phyloP scores from a whole-genome alignment of 2,888 invertebrate species.

The Tiliacea aurago region DNA sequence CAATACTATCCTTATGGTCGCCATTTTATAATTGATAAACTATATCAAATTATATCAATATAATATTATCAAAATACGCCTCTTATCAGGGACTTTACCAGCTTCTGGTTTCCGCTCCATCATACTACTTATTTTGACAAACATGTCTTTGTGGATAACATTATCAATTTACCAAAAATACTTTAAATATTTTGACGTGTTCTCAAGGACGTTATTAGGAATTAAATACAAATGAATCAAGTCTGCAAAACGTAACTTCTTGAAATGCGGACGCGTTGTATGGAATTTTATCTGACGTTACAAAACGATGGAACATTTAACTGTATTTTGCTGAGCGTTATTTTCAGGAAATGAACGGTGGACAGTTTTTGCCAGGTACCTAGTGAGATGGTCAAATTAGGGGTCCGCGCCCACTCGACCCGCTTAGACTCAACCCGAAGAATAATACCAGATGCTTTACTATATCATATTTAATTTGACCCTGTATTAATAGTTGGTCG shows the following conservation, averaged over 20 bases:
- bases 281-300: background rate
- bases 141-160: background rate
- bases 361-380: too few species aligned
- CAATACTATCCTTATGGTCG: background rate
- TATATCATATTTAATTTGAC: too few species aligned
- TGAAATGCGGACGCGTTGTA: conserved; percentile 1
- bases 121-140: background rate
- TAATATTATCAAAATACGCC: conserved; percentile 3
- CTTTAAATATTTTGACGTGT: background rate
- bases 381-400: too few species aligned
- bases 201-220: background rate
- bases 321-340: background rate
- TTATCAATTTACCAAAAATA: background rate
- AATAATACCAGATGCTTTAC: too few species aligned
- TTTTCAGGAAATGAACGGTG: too few species aligned
- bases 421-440: too few species aligned
- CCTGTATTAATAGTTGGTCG: too few species aligned
- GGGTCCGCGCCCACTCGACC: too few species aligned
- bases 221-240: background rate
- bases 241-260: background rate
- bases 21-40: conserved; percentile 24
- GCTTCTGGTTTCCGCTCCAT: background rate
- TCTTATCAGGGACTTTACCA: conserved; percentile 13
- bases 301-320: background rate
- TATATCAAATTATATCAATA: conserved; percentile 1